Base-by-base conservation (phyloP, 2,888 invertebrate species). In the Mythimna albipuncta region DNA sequence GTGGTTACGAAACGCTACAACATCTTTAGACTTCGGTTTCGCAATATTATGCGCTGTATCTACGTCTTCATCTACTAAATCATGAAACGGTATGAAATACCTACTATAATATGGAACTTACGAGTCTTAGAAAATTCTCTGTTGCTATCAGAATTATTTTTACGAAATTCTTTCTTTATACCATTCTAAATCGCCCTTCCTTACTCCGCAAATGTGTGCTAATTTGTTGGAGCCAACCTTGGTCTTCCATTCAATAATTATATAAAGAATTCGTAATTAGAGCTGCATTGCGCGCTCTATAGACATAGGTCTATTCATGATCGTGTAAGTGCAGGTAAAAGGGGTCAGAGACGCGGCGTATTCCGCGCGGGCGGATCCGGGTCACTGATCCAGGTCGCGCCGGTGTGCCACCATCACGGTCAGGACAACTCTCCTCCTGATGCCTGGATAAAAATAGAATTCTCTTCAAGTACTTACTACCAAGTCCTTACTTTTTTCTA, bases 371-470 rank as follows among this genome's bases (percentile, higher is more conserved):
- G 75, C 69, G 84, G 72, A 94, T 91, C 90, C 92, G 87, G 94
- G 95, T 94, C 94, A 95, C 88, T 90, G 87, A 93, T 92, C 84
- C 91, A 90, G 93, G 94, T 92, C 93, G 88, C 83, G 79, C 75
- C 81, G 85, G 82, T 85, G 84, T 84, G 78, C 89, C 77, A 82
- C 86, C 67, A 68, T 68, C 90, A 90, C 88, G 90, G 91, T 90
- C 92, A 92, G 89, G 70, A 79, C 74, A 64, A 72, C 41, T 62
- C 57, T 75, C 57, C 75, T 75, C 65, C 66, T 70, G 89, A 86
- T 83, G 70, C 77, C 78, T 67, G 69, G 64, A 75, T 84, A 75
- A 77, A 85, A 81, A 86, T 85, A 84, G 72, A 69, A 73, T 47
- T 58, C 41, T 64, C 1, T 71, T 61, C 59, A n/a, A 71, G 21